These are phyloP conservation scores for Uria lomvia DNA, from an alignment of 2,113 vertebrate genomes.

Conservation along the genomic window DNA sequence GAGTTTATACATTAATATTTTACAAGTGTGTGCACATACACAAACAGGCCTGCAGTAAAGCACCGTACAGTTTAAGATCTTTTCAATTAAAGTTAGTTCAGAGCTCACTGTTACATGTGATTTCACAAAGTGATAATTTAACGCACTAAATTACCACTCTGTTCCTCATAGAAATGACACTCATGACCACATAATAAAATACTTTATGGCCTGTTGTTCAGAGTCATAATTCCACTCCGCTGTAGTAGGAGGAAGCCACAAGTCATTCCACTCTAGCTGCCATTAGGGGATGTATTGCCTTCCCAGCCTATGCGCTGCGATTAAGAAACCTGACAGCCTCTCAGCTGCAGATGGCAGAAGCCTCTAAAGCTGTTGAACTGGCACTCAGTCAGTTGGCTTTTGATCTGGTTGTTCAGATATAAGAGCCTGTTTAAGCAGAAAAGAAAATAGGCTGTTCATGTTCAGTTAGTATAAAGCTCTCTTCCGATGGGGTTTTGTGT, in stretches of 20 bases:
- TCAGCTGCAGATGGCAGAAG: slow-evolving; percentile 15
- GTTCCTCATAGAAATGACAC: slow-evolving; percentile 19
- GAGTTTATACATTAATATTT: not conserved
- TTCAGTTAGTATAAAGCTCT: slow-evolving; percentile 11
- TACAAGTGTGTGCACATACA: not conserved
- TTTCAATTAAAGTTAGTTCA: slow-evolving; percentile 38
- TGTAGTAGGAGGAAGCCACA: not conserved
- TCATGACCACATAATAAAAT: slow-evolving; percentile 35
- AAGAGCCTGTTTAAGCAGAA: slow-evolving; percentile 24
- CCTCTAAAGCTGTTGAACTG: slow-evolving; percentile 46
- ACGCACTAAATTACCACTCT: not conserved
- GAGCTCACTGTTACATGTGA: not conserved
- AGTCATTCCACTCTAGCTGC: slow-evolving; percentile 20
- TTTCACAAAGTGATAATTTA: slow-evolving; percentile 37
- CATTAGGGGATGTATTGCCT: not conserved
- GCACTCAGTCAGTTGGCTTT: slow-evolving; percentile 49
- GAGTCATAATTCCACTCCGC: slow-evolving; percentile 33
- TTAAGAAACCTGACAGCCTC: slow-evolving; percentile 42
- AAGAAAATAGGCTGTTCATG: slow-evolving; percentile 17
- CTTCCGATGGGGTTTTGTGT: not conserved
- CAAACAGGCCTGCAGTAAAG: not conserved
- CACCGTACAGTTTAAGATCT: not conserved
- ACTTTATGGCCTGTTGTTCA: slow-evolving; percentile 31
- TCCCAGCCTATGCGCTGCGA: not conserved
- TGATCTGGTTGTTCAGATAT: slow-evolving; percentile 40